Conservation (phyloP, 2,797 vertebrate genomes). For the Brachyrhaphis roseni region DNA sequence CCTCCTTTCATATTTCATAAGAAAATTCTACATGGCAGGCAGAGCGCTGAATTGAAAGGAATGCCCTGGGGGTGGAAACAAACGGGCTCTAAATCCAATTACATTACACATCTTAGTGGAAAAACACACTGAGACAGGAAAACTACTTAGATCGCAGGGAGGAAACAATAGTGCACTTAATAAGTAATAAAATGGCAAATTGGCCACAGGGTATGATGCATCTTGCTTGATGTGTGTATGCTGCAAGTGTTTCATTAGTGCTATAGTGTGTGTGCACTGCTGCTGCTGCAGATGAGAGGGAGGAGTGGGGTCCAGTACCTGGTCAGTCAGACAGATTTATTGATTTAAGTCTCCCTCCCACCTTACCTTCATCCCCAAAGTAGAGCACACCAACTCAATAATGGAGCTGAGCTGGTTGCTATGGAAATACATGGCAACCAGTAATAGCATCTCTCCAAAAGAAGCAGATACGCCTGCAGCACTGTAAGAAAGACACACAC, state of each 20-base stretch:
- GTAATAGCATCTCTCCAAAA: slow-evolving; percentile 97
- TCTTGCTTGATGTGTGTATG: slow-evolving; percentile 45
- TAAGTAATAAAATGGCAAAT: slow-evolving; percentile 70
- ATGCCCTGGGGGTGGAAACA: slow-evolving; percentile 65
- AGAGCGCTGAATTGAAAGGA: slow-evolving; percentile 61
- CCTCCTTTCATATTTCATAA: slow-evolving; percentile 70
- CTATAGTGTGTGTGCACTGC: slow-evolving; percentile 29
- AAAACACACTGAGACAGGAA: slow-evolving; percentile 69
- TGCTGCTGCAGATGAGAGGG: slow-evolving; percentile 37
- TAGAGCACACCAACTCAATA: slow-evolving; percentile 98
- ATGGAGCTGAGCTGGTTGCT: slow-evolving; percentile 98
- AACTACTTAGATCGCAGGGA: slow-evolving; percentile 65
- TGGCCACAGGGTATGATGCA: slow-evolving; percentile 56
- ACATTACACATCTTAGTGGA: slow-evolving; percentile 74
- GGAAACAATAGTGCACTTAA: slow-evolving; percentile 72
- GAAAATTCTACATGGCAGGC: slow-evolving; percentile 72
- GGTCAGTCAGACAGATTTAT: slow-evolving; percentile 66
- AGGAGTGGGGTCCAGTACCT: slow-evolving; percentile 35
- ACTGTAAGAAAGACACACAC: slow-evolving; percentile 72
- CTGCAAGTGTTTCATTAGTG: slow-evolving; percentile 57
- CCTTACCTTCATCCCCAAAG: slow-evolving; percentile 98
- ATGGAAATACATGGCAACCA: slow-evolving; percentile 99
- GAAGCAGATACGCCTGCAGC: slow-evolving; percentile 97
- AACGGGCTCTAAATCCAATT: slow-evolving; percentile 75
- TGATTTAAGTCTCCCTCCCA: slow-evolving; percentile 60